Evolutionary conservation across 2,797 vertebrate genomes (phyloP).

Genomic region (Rhynchonycteris naso): DNA sequence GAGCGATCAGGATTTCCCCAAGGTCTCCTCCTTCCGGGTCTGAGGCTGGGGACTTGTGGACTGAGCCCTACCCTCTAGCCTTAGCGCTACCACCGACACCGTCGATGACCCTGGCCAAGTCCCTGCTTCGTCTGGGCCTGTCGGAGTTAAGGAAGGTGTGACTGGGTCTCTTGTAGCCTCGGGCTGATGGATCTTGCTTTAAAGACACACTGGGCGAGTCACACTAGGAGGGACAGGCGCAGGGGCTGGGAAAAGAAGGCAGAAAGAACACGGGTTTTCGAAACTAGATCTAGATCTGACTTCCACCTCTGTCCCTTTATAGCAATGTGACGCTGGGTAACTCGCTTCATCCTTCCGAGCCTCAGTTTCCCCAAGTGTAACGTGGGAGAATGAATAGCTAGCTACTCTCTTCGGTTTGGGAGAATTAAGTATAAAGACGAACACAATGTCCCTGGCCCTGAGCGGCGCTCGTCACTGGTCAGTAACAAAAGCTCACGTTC

Average conservation of each 20-base stretch:
- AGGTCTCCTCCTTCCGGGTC: neutral
- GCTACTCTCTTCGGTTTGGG: neutral
- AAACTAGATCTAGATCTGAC: neutral
- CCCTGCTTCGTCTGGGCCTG: neutral
- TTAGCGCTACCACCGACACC: neutral
- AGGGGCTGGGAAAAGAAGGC: neutral
- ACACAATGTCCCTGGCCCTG: neutral
- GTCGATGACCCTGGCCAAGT: neutral
- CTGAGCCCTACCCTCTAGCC: neutral
- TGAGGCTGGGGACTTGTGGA: neutral
- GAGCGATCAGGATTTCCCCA: neutral
- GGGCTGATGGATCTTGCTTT: neutral
- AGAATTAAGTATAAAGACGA: constrained; percentile 24
- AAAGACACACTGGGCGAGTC: neutral
- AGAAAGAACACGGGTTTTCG: constrained; percentile 13
- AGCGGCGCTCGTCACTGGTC: neutral
- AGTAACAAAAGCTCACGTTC: neutral
- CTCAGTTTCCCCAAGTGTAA: neutral
- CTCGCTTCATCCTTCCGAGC: neutral
- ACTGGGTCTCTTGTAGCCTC: neutral
- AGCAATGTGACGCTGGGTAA: neutral
- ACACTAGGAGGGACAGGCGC: neutral
- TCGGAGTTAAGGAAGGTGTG: neutral
- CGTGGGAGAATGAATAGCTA: neutral
- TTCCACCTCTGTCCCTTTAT: neutral